Percentiles rank a stretch among this genome's conserved stretches.
Evolutionary conservation across 2,113 vertebrate species (phyloP).

Genomic region (Mormyrus iriodes): DNA sequence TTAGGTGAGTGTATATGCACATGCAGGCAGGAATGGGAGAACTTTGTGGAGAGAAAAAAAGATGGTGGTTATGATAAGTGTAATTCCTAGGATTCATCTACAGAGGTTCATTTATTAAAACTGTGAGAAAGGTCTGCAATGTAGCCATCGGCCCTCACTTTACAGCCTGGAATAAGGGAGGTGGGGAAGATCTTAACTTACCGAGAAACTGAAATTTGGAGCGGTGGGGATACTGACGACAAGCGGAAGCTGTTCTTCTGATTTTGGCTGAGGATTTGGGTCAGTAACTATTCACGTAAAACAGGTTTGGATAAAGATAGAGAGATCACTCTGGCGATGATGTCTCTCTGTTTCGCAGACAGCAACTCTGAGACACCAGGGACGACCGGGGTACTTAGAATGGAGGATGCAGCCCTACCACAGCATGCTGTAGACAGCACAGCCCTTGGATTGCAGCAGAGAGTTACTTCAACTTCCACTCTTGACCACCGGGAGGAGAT

Average conservation of each 20-base stretch:
- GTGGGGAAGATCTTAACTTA: background rate
- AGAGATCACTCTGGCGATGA: background rate
- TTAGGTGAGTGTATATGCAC: too few relatives aligned
- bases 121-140: background rate
- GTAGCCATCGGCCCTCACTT: background rate
- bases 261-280: background rate
- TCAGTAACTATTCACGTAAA: background rate
- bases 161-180: background rate
- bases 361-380: slow-evolving; percentile 11
- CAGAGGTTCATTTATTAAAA: background rate
- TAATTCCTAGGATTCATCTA: background rate
- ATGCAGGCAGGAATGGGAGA: background rate
- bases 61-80: background rate
- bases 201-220: background rate
- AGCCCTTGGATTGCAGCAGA: slow-evolving; percentile 12
- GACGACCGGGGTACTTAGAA: slow-evolving; percentile 36
- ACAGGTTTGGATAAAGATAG: background rate
- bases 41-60: background rate
- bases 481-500: slow-evolving; percentile 26
- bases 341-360: slow-evolving; percentile 17
- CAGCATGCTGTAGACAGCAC: slow-evolving; percentile 26
- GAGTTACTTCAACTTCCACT: slow-evolving; percentile 5
- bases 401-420: slow-evolving; percentile 21
- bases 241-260: background rate
- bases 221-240: background rate